Conservation (phyloP, 2,888 invertebrate species). For the Apoderus coryli region DNA sequence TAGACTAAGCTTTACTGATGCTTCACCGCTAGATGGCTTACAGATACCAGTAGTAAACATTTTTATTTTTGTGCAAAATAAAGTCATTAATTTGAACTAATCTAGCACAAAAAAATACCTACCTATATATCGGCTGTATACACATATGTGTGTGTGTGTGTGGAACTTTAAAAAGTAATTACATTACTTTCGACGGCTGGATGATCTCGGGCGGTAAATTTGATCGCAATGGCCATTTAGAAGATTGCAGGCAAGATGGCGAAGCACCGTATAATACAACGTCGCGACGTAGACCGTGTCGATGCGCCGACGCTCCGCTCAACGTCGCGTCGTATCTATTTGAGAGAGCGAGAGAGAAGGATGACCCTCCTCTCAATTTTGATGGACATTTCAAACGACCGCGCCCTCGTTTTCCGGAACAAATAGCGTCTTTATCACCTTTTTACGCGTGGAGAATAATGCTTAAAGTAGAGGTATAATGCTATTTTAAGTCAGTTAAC, state of each 20-base stretch:
- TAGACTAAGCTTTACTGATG: too few relatives aligned
- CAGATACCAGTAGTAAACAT: too few relatives aligned
- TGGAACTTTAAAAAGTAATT: conserved; percentile 12
- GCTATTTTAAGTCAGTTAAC: too few relatives aligned
- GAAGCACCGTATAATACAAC: conserved; percentile 21
- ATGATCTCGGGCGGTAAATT: conserved; percentile 26
- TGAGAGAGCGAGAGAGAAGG: too few relatives aligned
- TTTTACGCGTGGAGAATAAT: conserved; percentile 15
- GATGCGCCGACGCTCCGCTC: conserved; percentile 24
- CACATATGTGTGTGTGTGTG: too few relatives aligned
- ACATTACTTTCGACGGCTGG: conserved; percentile 14
- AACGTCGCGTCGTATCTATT: conserved; percentile 26
- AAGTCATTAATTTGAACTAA: too few relatives aligned
- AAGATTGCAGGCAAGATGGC: conserved; percentile 34
- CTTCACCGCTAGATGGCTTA: too few relatives aligned
- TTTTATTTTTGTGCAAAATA: too few relatives aligned
- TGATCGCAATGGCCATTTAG: conserved; percentile 34
- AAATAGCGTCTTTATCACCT: conserved; percentile 31
- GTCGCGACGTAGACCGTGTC: conserved; percentile 26
- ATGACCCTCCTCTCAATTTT: conserved; percentile 35
- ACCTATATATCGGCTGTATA: conserved; percentile 5
- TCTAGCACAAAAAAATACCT: conserved; percentile 5
- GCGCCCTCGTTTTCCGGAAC: conserved; percentile 32
- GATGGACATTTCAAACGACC: conserved; percentile 35
- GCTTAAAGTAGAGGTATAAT: too few relatives aligned